Percentiles rank a stretch among this genome's conserved stretches.
Evolutionary conservation across 2,797 vertebrate species (phyloP).

Genomic region (Malurus splendens): DNA sequence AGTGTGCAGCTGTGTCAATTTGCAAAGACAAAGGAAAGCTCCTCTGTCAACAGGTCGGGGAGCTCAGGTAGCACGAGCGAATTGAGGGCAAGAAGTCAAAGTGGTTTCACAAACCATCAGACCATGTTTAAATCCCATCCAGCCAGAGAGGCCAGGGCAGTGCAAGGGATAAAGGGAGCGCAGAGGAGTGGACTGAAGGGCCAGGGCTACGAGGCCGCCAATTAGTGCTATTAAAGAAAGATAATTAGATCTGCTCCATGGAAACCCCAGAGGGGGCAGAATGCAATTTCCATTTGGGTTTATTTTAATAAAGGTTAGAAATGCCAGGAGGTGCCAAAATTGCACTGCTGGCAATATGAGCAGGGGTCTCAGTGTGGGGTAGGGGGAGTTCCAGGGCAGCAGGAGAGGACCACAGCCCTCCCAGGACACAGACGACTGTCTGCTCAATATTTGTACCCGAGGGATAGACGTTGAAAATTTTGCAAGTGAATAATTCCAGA

Average conservation of each 20-base stretch:
- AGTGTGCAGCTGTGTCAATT: conserved; percentile 94
- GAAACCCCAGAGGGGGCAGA: conserved; percentile 60
- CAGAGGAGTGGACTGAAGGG: conserved; percentile 37
- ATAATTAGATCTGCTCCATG: conserved; percentile 72
- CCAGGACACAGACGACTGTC: rapidly evolving
- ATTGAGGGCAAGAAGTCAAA: conserved; percentile 66
- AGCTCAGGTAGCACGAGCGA: conserved; percentile 70
- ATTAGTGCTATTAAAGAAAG: conserved; percentile 70
- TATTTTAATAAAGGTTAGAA: conserved; percentile 48
- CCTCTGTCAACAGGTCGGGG: conserved; percentile 73
- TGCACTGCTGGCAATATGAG: neutral
- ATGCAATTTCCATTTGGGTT: conserved; percentile 49
- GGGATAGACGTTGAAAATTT: neutral
- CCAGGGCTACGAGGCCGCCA: conserved; percentile 58
- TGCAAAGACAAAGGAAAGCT: conserved; percentile 79
- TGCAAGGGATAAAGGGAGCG: conserved; percentile 10
- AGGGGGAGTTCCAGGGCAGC: neutral
- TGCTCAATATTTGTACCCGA: neutral
- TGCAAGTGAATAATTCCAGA: neutral
- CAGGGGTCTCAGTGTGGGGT: neutral
- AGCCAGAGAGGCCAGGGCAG: conserved; percentile 15
- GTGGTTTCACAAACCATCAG: conserved; percentile 61
- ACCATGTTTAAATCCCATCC: conserved; percentile 40
- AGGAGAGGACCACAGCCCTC: neutral
- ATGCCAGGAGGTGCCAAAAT: conserved; percentile 5